Conservation (phyloP, 2,888 invertebrate species). For the Lycia hirtaria region DNA sequence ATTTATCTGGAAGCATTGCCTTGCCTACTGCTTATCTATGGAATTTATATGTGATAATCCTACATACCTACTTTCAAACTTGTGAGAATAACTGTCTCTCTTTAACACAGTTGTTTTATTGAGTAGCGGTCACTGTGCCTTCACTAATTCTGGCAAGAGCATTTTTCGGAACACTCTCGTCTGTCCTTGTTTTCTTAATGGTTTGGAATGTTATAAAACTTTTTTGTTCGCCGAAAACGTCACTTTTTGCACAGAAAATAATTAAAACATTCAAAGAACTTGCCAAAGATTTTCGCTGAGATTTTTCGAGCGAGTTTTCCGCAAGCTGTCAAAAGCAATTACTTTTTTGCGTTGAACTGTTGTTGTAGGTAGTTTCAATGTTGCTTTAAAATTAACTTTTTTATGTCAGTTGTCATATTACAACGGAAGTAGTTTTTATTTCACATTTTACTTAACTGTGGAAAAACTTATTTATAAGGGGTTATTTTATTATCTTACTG, state of each 20-base stretch:
- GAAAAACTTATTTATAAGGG: no score
- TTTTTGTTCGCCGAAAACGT: conserved; percentile 11
- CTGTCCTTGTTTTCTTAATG: conserved; percentile 29
- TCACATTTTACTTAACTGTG: no score
- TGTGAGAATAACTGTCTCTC: not conserved
- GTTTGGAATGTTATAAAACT: conserved; percentile 23
- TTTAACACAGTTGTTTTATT: conserved; percentile 20
- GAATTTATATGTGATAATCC: no score
- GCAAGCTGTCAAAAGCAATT: conserved; percentile 23
- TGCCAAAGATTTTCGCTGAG: conserved; percentile 22
- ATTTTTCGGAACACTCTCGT: conserved; percentile 6
- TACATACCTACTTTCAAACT: not conserved
- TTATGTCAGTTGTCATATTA: not conserved
- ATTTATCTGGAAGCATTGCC: no score
- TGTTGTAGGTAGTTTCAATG: not conserved
- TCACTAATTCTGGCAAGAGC: conserved; percentile 6
- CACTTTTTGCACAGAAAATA: conserved; percentile 22
- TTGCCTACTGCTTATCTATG: no score
- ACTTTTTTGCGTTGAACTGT: conserved; percentile 10
- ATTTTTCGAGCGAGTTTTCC: conserved; percentile 17
- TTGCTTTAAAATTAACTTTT: not conserved
- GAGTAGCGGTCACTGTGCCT: conserved; percentile 5
- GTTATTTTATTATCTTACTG: no score
- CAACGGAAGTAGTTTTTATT: not conserved
- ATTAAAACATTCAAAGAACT: conserved; percentile 20